Evolutionary conservation across 2,888 invertebrate genomes (phyloP), one percentile per base, ranked within the genome.

Genomic region (Eurytoma adleriae): DNA sequence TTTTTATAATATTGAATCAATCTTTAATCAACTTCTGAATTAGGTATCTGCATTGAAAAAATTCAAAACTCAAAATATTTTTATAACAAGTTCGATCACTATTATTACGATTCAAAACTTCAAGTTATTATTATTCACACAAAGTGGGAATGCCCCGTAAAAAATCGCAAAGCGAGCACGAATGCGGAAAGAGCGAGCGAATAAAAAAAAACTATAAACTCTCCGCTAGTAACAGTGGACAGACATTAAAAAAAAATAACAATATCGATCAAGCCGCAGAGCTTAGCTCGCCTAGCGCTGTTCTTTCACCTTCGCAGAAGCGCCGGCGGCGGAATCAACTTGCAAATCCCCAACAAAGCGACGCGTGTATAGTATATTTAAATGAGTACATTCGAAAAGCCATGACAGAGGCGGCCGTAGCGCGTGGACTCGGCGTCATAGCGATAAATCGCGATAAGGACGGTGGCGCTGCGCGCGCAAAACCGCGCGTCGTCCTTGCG

Each of bases 361-460:
- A 12, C 10, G 61, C 48, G 66, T 56, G 74, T 57, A 7, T 10
- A 10, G 40, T 40, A 40, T 40, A 74, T 67, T 73, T 66, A 74
- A 74, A 62, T 75, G 75, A 61, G 68, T 62, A 69, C 61, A 62
- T 62, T 27, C 76, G 76, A 69, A 76, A 40, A 69, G 69, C 69
- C 54, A 76, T 61, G 68, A 59, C 75, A 59, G 75, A 75, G 67
- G 67, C 56, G 24, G 70, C 70, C 2, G 24, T 24, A 3, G n/a
- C 24, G 18, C 1, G 50, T 20, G 30, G 13, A 40, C 40, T 40
- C 40, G 7, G 40, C 40, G 77, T 77, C 77, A 77, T 70, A 56
- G 64, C 69, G 64, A 77, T 77, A 77, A 77, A 77, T 77, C 77
- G 70, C 52, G 67, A 67, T 78, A 48, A 66, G 40, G 57, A 74